Evolutionary conservation across 2,888 invertebrate species (phyloP).

Genomic region (Oligia strigilis): DNA sequence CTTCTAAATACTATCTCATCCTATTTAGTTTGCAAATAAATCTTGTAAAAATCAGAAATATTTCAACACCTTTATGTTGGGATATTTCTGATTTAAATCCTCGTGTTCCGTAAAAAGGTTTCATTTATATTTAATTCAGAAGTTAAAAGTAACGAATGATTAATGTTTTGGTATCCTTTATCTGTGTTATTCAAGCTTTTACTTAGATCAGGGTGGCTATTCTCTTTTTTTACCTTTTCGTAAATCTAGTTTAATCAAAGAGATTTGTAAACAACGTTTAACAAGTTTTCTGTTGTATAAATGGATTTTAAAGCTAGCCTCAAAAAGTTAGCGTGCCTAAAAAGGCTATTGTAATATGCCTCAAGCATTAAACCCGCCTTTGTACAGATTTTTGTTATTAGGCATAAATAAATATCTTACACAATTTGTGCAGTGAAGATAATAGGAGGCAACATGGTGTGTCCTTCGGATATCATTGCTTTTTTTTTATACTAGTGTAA

Average conservation of each 20-base stretch:
- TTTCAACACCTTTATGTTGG: background rate
- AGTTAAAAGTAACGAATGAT: conserved; percentile 29
- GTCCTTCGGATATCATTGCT: too few species aligned
- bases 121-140: conserved; percentile 44
- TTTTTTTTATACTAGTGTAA: background rate
- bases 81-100: conserved; percentile 47
- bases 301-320: background rate
- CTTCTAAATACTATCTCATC: conserved; percentile 9
- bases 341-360: background rate
- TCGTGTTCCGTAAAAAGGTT: conserved; percentile 43
- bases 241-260: background rate
- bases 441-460: background rate
- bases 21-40: conserved; percentile 42
- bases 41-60: conserved; percentile 18
- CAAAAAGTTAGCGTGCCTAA: background rate
- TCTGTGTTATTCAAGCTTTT: conserved; percentile 26
- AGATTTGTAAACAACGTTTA: background rate
- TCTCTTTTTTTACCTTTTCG: background rate
- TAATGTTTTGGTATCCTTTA: conserved; percentile 11
- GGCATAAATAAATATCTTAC: background rate
- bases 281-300: background rate
- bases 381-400: background rate
- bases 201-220: background rate
- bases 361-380: too few species aligned
- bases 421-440: background rate